Conservation (phyloP, 2,113 vertebrate genomes). For the Seriola quinqueradiata region DNA sequence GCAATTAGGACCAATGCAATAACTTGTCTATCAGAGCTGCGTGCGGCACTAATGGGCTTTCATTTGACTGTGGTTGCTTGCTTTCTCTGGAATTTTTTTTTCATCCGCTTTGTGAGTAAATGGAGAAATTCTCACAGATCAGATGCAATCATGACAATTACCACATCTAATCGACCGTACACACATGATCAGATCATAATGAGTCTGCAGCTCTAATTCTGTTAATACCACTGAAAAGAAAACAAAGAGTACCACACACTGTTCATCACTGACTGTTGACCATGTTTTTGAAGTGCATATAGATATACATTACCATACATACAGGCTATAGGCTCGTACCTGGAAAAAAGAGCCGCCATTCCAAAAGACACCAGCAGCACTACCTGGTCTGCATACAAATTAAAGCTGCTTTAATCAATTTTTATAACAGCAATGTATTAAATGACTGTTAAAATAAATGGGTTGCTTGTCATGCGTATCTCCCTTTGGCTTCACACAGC, state of each 20-base stretch:
- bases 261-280: background rate
- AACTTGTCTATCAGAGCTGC: slow-evolving; percentile 69
- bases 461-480: background rate
- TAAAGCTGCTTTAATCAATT: background rate
- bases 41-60: slow-evolving; percentile 60
- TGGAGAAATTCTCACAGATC: slow-evolving; percentile 44
- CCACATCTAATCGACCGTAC: slow-evolving; percentile 31
- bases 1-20: slow-evolving; percentile 74
- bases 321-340: background rate
- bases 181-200: slow-evolving; percentile 32
- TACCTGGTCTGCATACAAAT: background rate
- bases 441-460: no score
- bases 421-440: background rate
- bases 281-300: background rate
- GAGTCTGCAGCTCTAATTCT: slow-evolving; percentile 20
- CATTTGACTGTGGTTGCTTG: slow-evolving; percentile 26
- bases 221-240: slow-evolving; percentile 5
- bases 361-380: background rate
- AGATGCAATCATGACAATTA: slow-evolving; percentile 40
- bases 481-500: no score
- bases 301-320: background rate
- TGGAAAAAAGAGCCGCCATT: background rate
- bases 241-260: rapidly evolving
- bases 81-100: slow-evolving; percentile 24
- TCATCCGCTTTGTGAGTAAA: slow-evolving; percentile 45